These are phyloP conservation scores for Sebastiscus albofasciatus DNA, from an alignment of 2,797 vertebrate genomes.

Conservation along the genomic window DNA sequence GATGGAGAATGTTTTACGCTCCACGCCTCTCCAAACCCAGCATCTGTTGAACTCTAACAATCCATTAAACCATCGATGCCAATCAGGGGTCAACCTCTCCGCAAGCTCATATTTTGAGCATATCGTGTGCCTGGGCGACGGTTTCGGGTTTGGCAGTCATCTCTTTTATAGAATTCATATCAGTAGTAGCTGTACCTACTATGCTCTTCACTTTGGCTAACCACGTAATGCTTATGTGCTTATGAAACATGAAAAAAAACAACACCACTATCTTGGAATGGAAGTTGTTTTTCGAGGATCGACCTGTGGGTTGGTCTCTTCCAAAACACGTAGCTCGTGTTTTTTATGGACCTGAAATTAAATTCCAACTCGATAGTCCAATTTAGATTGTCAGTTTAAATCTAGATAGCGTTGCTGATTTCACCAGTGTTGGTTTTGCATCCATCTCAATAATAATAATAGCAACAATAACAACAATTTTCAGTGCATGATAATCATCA, in stretches of 20 bases:
- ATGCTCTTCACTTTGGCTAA: constrained; percentile 42
- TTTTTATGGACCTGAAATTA: constrained; percentile 1
- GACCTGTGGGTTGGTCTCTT: constrained; percentile 9
- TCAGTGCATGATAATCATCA: constrained; percentile 13
- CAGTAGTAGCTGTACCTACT: constrained; percentile 25
- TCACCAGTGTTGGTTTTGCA: constrained; percentile 15
- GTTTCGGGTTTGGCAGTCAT: constrained; percentile 53
- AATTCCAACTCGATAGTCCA: constrained; percentile 22
- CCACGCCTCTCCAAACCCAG: background rate
- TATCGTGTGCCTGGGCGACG: constrained; percentile 27
- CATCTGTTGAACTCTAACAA: background rate
- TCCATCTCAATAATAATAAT: constrained; percentile 1
- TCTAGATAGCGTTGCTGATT: background rate
- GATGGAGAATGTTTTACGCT: background rate
- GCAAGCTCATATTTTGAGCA: constrained; percentile 15
- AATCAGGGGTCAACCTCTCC: constrained; percentile 15
- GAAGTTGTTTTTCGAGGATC: constrained; percentile 26
- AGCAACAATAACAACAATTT: background rate
- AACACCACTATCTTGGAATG: constrained; percentile 26
- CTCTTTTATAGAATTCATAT: constrained; percentile 8
- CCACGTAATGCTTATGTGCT: constrained; percentile 26
- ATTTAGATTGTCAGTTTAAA: constrained; percentile 29
- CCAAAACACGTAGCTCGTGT: background rate
- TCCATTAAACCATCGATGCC: constrained; percentile 2
- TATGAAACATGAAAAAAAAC: constrained; percentile 26